phyloP scores from a whole-genome alignment of 1,140 invertebrate genomes.

The Subanguina moxae region DNA sequence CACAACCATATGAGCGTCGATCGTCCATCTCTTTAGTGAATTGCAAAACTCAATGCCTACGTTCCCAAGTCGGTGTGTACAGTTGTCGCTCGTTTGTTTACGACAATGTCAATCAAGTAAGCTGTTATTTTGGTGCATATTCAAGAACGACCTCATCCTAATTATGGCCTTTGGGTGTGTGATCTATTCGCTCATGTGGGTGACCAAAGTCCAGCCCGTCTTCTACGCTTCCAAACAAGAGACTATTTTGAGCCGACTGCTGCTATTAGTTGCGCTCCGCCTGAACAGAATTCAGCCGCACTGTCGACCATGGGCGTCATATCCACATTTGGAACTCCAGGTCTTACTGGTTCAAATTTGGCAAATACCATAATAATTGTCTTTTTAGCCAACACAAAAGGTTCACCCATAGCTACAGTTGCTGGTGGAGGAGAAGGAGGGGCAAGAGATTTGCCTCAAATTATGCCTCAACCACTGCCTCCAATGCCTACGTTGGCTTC shows the following conservation, averaged over 20 bases:
- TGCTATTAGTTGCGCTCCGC: conserved; percentile 44
- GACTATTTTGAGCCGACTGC: conserved; percentile 59
- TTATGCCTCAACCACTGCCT: too few species aligned
- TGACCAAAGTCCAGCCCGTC: conserved; percentile 52
- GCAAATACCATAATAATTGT: too few species aligned
- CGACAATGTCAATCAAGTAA: conserved; percentile 58
- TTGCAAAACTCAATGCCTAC: conserved; percentile 55
- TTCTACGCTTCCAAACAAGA: conserved; percentile 57
- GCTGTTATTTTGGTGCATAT: conserved; percentile 5
- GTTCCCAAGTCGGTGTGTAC: conserved; percentile 54
- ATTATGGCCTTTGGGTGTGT: too few species aligned
- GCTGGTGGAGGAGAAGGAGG: too few species aligned
- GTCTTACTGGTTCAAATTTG: not conserved
- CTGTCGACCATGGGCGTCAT: not conserved
- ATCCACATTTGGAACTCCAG: not conserved
- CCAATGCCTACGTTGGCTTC: not conserved
- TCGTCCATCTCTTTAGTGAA: conserved; percentile 53
- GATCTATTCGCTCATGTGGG: conserved; percentile 58
- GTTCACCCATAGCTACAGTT: too few species aligned
- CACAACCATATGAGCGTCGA: conserved; percentile 56
- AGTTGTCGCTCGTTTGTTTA: conserved; percentile 58
- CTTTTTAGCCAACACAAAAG: too few species aligned
- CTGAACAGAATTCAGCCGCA: not conserved
- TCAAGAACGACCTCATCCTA: too few species aligned
- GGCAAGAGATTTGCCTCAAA: too few species aligned